phyloP scores from a whole-genome alignment of 2,797 vertebrate genomes.

The Philypnodon macrostomus region DNA sequence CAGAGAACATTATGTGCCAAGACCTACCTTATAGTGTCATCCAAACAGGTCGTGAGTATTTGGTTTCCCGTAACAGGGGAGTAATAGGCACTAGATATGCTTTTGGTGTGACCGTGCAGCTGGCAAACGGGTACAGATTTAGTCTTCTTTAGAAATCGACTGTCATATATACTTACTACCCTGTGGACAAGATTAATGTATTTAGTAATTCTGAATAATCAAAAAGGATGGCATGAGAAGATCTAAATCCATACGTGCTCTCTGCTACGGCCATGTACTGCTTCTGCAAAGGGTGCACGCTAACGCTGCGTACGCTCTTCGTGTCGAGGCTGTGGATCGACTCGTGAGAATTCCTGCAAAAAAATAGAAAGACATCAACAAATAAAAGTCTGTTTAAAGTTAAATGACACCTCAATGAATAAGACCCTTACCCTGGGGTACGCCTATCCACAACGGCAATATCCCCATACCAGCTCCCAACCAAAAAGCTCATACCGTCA shows the following conservation, averaged over 20 bases:
- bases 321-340: slow-evolving; percentile 66
- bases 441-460: slow-evolving; percentile 82
- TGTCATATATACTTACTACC: slow-evolving; percentile 78
- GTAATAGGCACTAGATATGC: slow-evolving; percentile 83
- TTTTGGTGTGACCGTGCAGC: slow-evolving; percentile 73
- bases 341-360: slow-evolving; percentile 67
- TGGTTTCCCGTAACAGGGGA: slow-evolving; percentile 85
- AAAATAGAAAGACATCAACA: slow-evolving; percentile 3
- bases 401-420: background rate
- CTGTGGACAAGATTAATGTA: slow-evolving; percentile 45
- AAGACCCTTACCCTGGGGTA: slow-evolving; percentile 74
- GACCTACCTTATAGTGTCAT: slow-evolving; percentile 81
- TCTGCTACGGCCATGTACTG: slow-evolving; percentile 84
- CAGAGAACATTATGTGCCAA: background rate
- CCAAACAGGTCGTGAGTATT: slow-evolving; percentile 83
- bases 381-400: too few relatives aligned
- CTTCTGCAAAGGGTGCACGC: slow-evolving; percentile 82
- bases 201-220: background rate
- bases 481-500: slow-evolving; percentile 73
- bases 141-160: slow-evolving; percentile 70
- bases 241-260: slow-evolving; percentile 62
- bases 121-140: slow-evolving; percentile 65
- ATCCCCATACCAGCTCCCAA: slow-evolving; percentile 72
- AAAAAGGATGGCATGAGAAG: background rate
- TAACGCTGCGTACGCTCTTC: slow-evolving; percentile 73